Evolutionary conservation across 2,113 vertebrate genomes (phyloP).

Genomic region (Gila orcuttii): DNA sequence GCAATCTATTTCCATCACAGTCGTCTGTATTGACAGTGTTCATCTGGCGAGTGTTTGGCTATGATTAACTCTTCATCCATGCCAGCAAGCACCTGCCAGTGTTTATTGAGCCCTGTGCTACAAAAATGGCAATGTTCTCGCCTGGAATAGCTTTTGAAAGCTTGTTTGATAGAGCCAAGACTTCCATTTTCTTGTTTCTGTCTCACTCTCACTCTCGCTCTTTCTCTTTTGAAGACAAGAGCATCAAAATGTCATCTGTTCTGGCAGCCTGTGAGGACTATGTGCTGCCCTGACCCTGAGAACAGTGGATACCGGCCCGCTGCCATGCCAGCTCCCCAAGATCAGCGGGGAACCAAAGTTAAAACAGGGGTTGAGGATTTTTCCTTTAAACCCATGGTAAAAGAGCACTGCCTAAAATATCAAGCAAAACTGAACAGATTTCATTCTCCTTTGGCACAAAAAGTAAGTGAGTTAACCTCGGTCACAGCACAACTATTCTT

Average conservation of each 20-base stretch:
- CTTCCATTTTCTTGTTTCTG: slow-evolving; percentile 39
- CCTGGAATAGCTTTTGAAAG: slow-evolving; percentile 54
- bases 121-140: slow-evolving; percentile 50
- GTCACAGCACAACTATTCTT: neutral
- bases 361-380: neutral
- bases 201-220: slow-evolving; percentile 32
- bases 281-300: neutral
- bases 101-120: slow-evolving; percentile 46
- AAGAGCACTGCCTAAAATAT: neutral
- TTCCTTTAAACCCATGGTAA: neutral
- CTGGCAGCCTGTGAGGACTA: neutral
- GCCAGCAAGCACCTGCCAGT: slow-evolving; percentile 41
- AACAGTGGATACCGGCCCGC: neutral
- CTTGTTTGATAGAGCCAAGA: slow-evolving; percentile 47
- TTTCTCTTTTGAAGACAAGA: slow-evolving; percentile 26
- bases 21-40: slow-evolving; percentile 44
- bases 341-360: slow-evolving; percentile 2
- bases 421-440: neutral
- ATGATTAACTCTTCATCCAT: slow-evolving; percentile 45
- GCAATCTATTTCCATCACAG: slow-evolving; percentile 40
- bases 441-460: neutral
- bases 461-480: neutral
- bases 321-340: slow-evolving; percentile 1
- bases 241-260: slow-evolving; percentile 41
- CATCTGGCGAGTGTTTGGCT: slow-evolving; percentile 36